Evolutionary conservation across 2,113 vertebrate species (phyloP).

Genomic region (Amphilophus citrinellus): DNA sequence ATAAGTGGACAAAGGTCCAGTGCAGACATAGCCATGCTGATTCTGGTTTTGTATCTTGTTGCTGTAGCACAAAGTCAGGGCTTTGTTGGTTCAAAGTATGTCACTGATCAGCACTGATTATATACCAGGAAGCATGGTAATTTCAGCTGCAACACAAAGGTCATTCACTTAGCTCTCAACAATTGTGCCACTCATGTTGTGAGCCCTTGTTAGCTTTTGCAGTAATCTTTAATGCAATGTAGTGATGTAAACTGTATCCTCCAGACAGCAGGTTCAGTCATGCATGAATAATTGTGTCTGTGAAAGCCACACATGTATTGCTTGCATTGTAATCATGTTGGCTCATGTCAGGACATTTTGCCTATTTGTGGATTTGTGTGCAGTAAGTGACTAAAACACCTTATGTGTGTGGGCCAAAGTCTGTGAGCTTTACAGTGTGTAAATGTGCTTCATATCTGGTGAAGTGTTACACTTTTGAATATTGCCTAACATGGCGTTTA

Average conservation of each 20-base stretch:
- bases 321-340: background rate
- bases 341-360: background rate
- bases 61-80: background rate
- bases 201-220: constrained; percentile 26
- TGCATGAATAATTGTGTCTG: constrained; percentile 31
- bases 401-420: background rate
- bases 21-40: background rate
- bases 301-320: background rate
- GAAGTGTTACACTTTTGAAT: constrained; percentile 62
- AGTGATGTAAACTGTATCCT: constrained; percentile 1
- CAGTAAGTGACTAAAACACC: constrained; percentile 3
- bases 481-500: constrained; percentile 65
- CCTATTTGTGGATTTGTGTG: background rate
- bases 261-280: constrained; percentile 19
- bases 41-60: constrained; percentile 28
- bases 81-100: constrained; percentile 3
- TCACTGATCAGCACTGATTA: background rate
- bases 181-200: background rate
- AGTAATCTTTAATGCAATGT: constrained; percentile 28
- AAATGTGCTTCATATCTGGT: constrained; percentile 36
- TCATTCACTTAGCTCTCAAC: constrained; percentile 4
- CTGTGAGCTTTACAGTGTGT: constrained; percentile 5
- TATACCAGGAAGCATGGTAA: constrained; percentile 2
- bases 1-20: constrained; percentile 24
- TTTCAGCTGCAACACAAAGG: constrained; percentile 28